Conservation (phyloP, 2,888 invertebrate species). For the Gandaritis pyraliata region DNA sequence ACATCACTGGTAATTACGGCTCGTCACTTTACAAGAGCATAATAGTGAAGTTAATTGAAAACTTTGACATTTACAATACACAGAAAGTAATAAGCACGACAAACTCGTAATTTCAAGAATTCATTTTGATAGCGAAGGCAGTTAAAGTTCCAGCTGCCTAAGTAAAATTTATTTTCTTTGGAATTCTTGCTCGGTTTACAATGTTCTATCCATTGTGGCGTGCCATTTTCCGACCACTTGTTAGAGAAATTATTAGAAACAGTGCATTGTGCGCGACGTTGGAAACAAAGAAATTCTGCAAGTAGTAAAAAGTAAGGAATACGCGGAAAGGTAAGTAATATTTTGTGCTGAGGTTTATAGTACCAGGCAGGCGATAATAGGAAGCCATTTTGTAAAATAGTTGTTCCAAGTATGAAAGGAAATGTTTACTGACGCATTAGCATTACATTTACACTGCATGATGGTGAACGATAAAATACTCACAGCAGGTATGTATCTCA, state of each 20-base stretch:
- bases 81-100: slow-evolving; percentile 16
- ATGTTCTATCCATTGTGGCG: slow-evolving; percentile 61
- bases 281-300: slow-evolving; percentile 73
- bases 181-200: slow-evolving; percentile 55
- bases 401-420: slow-evolving; percentile 35
- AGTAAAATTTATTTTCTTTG: slow-evolving; percentile 55
- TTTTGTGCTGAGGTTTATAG: slow-evolving; percentile 50
- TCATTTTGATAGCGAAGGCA: slow-evolving; percentile 32
- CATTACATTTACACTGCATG: slow-evolving; percentile 39
- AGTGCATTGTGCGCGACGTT: slow-evolving; percentile 65
- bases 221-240: slow-evolving; percentile 64
- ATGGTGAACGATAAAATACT: slow-evolving; percentile 44
- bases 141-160: slow-evolving; percentile 39
- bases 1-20: slow-evolving; percentile 77
- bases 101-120: slow-evolving; percentile 28
- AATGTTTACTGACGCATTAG: slow-evolving; percentile 41
- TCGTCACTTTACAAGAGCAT: slow-evolving; percentile 66
- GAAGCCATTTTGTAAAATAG: slow-evolving; percentile 42
- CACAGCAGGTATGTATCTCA: slow-evolving; percentile 25
- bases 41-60: slow-evolving; percentile 57
- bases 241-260: slow-evolving; percentile 75
- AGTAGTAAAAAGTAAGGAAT: slow-evolving; percentile 70
- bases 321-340: slow-evolving; percentile 60
- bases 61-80: slow-evolving; percentile 15
- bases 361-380: slow-evolving; percentile 49